phyloP scores from a whole-genome alignment of 1,140 invertebrate species.

The Lethrus apterus region DNA sequence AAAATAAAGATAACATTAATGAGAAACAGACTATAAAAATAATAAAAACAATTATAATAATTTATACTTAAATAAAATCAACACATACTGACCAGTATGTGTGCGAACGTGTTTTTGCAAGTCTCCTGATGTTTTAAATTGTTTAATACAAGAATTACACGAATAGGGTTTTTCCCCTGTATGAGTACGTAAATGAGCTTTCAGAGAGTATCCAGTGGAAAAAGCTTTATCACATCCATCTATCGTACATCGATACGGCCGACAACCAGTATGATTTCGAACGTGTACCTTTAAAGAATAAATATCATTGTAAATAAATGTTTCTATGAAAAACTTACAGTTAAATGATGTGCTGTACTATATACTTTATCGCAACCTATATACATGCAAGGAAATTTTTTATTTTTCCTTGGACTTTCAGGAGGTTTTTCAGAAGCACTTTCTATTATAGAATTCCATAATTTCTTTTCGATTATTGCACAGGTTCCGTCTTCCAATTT shows the following conservation, averaged over 20 bases:
- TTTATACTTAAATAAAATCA: too few species aligned
- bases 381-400: slow-evolving; percentile 40
- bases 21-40: too few species aligned
- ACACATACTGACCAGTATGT: slow-evolving; percentile 57
- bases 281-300: slow-evolving; percentile 52
- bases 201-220: slow-evolving; percentile 60
- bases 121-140: slow-evolving; percentile 62
- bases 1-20: too few species aligned
- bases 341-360: slow-evolving; percentile 51
- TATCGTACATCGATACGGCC: slow-evolving; percentile 54
- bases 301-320: slow-evolving; percentile 10
- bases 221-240: slow-evolving; percentile 57
- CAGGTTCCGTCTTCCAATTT: slow-evolving; percentile 26
- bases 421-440: slow-evolving; percentile 5
- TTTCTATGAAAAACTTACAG: slow-evolving; percentile 35
- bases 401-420: slow-evolving; percentile 14
- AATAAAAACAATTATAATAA: too few species aligned
- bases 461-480: slow-evolving; percentile 25
- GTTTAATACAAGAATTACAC: slow-evolving; percentile 55
- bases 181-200: slow-evolving; percentile 59
- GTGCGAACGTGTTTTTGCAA: slow-evolving; percentile 62
- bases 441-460: slow-evolving; percentile 19
- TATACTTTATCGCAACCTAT: slow-evolving; percentile 48
- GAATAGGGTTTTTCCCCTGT: slow-evolving; percentile 64
- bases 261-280: slow-evolving; percentile 54